A percentile compares a stretch with the other conserved stretches of the same genome.
Conservation (phyloP, 53 echinoderm and acorn worm genomes). For the Henricia sp. region DNA sequence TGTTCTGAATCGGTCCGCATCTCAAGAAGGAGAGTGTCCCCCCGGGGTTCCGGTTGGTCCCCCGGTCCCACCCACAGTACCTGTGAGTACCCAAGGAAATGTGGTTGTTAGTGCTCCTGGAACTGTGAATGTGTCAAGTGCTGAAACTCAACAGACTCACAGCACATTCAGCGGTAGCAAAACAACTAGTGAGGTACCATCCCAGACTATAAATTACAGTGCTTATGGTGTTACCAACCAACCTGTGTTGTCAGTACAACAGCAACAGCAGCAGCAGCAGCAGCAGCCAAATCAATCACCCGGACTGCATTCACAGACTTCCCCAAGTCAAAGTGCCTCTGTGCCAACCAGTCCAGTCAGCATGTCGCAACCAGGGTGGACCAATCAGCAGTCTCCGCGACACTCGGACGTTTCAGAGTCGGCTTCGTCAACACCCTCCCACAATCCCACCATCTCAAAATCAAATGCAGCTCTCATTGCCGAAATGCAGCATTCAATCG, state of each 20-base stretch:
- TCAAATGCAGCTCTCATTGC: constrained; percentile 45
- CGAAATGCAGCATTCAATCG: constrained; percentile 47
- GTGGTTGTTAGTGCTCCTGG: background rate
- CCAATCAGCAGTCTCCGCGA: constrained; percentile 11
- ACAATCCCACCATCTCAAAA: constrained; percentile 32
- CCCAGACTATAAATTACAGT: constrained; percentile 43
- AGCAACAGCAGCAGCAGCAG: constrained; percentile 45
- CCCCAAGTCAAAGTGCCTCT: constrained; percentile 30
- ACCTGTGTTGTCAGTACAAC: constrained; percentile 46
- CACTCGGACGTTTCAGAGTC: constrained; percentile 13
- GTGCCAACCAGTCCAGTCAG: constrained; percentile 49
- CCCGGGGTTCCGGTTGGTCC: constrained; percentile 54
- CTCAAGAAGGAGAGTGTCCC: constrained; percentile 63
- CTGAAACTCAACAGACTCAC: constrained; percentile 29
- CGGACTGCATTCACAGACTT: background rate
- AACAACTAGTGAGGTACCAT: constrained; percentile 19
- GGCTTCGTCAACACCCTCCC: constrained; percentile 50
- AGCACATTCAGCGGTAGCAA: constrained; percentile 28
- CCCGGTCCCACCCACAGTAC: constrained; percentile 29
- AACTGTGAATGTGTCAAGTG: background rate
- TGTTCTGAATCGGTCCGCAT: constrained; percentile 21
- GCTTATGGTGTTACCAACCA: constrained; percentile 44
- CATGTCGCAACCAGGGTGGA: constrained; percentile 41
- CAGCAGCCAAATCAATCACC: constrained; percentile 13
- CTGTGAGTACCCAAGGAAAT: background rate